Evolutionary conservation across 2,797 vertebrate species (phyloP).

Genomic region (Megaceryle alcyon): DNA sequence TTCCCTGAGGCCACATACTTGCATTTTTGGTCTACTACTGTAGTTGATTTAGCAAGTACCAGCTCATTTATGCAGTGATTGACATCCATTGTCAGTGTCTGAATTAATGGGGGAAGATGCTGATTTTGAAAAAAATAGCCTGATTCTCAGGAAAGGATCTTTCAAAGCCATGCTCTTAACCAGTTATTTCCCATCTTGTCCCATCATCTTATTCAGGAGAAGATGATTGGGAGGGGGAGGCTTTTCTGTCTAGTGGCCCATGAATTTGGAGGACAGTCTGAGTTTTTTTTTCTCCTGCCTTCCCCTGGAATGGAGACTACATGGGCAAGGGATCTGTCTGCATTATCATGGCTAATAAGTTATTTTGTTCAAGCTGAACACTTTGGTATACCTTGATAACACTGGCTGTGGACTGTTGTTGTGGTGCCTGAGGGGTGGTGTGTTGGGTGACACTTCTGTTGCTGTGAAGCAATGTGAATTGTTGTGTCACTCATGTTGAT

Average conservation of each 20-base stretch:
- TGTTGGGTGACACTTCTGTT: neutral
- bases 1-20: neutral
- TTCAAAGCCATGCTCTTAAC: neutral
- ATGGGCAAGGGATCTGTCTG: neutral
- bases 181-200: neutral
- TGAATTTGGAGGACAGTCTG: neutral
- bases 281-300: neutral
- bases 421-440: neutral
- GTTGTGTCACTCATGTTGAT: neutral
- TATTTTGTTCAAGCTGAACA: neutral
- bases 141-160: neutral
- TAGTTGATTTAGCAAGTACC: neutral
- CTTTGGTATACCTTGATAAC: neutral
- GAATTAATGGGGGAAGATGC: neutral
- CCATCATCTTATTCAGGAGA: neutral
- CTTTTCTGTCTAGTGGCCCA: neutral
- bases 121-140: neutral
- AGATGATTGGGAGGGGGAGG: neutral
- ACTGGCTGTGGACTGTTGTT: neutral
- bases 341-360: neutral
- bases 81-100: neutral
- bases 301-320: neutral
- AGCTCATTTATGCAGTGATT: neutral
- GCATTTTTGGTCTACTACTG: neutral
- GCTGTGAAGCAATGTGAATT: neutral